Evolutionary conservation across 1,140 invertebrate species (phyloP).

Genomic region (Drosophila varians): DNA sequence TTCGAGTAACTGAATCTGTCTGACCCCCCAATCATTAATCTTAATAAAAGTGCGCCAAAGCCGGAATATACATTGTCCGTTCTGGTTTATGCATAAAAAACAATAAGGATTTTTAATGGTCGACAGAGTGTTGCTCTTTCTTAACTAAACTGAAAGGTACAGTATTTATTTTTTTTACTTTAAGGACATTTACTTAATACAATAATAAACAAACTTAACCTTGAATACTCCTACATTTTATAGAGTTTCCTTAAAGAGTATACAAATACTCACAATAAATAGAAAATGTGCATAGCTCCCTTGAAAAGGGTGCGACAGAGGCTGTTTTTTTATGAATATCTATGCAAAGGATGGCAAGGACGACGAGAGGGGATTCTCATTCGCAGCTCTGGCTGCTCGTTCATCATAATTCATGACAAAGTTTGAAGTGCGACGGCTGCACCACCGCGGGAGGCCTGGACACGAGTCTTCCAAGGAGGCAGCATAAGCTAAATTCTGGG

Average conservation of each 20-base stretch:
- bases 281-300: slow-evolving; percentile 30
- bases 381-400: slow-evolving; percentile 56
- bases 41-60: slow-evolving; percentile 63
- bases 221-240: too few species aligned
- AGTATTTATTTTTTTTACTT: not conserved
- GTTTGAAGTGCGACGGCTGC: slow-evolving; percentile 76
- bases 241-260: not conserved
- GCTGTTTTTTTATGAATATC: slow-evolving; percentile 16
- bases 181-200: not conserved
- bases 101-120: not conserved
- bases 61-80: slow-evolving; percentile 36
- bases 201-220: too few species aligned
- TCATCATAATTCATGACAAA: slow-evolving; percentile 82
- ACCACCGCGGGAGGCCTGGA: slow-evolving; percentile 47
- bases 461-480: slow-evolving; percentile 20
- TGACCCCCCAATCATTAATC: slow-evolving; percentile 66
- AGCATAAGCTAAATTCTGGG: not conserved
- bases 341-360: not conserved
- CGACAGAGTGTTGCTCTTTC: not conserved
- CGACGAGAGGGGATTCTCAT: not conserved
- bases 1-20: slow-evolving; percentile 59
- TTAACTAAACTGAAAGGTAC: not conserved
- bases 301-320: slow-evolving; percentile 72
- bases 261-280: not conserved
- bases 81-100: slow-evolving; percentile 39